These are phyloP conservation scores for Automeris io DNA, from an alignment of 2,888 invertebrate species.

Conservation along the genomic window DNA sequence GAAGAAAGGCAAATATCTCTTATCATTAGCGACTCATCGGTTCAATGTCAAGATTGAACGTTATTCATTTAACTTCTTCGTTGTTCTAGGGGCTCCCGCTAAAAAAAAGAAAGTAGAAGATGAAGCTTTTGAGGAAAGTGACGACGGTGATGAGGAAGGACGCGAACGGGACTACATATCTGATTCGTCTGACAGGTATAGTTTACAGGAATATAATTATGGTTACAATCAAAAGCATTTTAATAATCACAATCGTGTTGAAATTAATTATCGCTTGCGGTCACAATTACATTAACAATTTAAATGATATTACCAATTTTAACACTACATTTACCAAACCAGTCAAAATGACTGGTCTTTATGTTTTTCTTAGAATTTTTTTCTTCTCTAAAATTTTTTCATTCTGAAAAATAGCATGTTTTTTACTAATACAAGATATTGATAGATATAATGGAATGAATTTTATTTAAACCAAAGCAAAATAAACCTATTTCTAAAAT, in stretches of 20 bases:
- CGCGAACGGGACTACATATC: slow-evolving; percentile 96
- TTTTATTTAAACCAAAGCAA: no score
- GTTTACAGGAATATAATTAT: neutral
- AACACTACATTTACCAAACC: neutral
- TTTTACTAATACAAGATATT: no score
- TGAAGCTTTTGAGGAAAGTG: slow-evolving; percentile 96
- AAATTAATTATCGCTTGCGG: neutral
- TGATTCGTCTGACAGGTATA: slow-evolving; percentile 85
- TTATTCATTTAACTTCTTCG: no score
- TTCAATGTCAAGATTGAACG: neutral
- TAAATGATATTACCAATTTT: neutral
- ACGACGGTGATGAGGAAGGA: slow-evolving; percentile 98
- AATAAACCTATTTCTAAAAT: no score
- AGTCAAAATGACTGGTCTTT: no score
- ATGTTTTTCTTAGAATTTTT: no score
- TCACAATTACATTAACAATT: neutral
- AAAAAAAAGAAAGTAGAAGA: slow-evolving; percentile 90
- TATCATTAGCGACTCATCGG: slow-evolving; percentile 2
- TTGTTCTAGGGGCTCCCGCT: slow-evolving; percentile 65
- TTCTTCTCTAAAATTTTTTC: no score
- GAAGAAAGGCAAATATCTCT: slow-evolving; percentile 48
- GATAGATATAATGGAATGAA: no score
- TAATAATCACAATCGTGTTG: neutral
- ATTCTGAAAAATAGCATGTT: no score
- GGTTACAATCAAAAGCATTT: neutral